Conservation (phyloP, 2,797 vertebrate genomes). For the Lithobates sylvaticus region DNA sequence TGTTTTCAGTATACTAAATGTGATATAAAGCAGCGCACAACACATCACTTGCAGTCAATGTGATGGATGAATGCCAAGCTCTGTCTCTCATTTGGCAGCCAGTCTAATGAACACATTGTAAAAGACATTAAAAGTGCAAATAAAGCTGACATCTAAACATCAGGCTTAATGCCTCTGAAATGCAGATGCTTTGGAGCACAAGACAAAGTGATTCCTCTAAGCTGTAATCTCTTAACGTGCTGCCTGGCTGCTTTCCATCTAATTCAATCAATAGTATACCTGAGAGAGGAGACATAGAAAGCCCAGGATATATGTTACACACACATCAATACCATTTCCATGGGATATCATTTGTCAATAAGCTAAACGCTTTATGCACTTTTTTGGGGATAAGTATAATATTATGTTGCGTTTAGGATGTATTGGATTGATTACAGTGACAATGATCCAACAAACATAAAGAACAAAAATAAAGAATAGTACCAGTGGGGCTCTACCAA, state of each 20-base stretch:
- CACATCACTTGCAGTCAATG: not conserved
- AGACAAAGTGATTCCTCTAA: not conserved
- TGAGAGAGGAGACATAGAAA: not conserved
- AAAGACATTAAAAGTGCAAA: no score
- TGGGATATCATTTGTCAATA: not conserved
- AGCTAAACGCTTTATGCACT: not conserved
- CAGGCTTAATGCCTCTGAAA: no score
- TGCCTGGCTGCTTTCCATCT: not conserved
- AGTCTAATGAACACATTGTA: no score
- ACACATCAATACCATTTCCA: not conserved
- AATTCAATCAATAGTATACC: not conserved
- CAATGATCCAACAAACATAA: no score
- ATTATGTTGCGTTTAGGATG: not conserved
- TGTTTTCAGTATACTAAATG: constrained; percentile 6
- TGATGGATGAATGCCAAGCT: not conserved
- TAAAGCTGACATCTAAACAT: no score
- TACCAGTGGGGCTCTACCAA: not conserved
- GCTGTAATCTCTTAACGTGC: not conserved
- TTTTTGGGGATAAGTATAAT: not conserved
- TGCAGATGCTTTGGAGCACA: not conserved
- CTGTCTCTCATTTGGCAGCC: not conserved
- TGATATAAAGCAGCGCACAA: not conserved
- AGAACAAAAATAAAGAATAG: not conserved
- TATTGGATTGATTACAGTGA: not conserved
- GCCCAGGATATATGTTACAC: no score